phyloP scores from a whole-genome alignment of 2,888 invertebrate genomes.

The Acanthosepion pharaonis region DNA sequence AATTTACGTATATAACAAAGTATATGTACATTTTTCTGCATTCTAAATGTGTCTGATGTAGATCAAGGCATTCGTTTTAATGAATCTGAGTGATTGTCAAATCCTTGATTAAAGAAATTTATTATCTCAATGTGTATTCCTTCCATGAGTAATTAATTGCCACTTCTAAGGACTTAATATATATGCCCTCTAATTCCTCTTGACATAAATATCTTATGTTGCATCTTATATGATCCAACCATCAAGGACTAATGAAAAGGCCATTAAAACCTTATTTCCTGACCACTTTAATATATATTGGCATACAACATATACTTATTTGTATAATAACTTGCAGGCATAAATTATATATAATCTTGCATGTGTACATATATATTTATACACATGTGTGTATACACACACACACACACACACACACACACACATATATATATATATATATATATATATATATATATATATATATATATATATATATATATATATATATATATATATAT shows the following conservation, averaged over 20 bases:
- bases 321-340: not conserved
- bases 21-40: no score
- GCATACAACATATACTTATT: not conserved
- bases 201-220: not conserved
- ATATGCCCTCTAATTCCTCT: not conserved
- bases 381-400: no score
- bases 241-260: not conserved
- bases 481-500: no score
- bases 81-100: not conserved
- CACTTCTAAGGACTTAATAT: not conserved
- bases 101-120: slow-evolving; percentile 3
- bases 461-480: no score
- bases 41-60: not conserved
- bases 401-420: no score
- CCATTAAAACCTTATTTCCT: not conserved
- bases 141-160: not conserved
- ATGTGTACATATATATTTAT: no score
- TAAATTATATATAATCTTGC: no score
- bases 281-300: not conserved
- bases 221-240: not conserved
- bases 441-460: no score
- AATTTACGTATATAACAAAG: no score
- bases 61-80: not conserved
- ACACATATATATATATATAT: no score
- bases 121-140: not conserved